Evolutionary conservation across 1,140 invertebrate genomes (phyloP), one percentile per base, ranked within the genome.

Genomic region (Dreissena rostriformis): DNA sequence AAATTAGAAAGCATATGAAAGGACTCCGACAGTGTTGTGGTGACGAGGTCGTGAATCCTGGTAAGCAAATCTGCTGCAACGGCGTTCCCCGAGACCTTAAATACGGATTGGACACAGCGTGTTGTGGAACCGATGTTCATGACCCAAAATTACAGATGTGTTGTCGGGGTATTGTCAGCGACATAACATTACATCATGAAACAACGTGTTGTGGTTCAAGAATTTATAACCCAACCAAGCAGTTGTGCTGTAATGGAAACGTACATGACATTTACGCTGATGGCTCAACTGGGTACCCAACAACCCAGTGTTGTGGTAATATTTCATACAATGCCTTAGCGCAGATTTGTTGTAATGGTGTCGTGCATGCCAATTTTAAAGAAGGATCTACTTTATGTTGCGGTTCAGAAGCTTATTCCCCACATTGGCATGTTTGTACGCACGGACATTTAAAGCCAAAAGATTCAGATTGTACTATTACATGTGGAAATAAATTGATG

Each of bases 161-260:
- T n/a, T 84, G 82, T 75, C 66, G 70, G 24, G 82, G 57, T 8
- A 78, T 51, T 28, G 4, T 84, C 0, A 71, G 71, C 28, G 53
- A 71, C 17, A 78, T 76, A 57, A 71, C 39, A 26, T 49, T 19
- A 5, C 12, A 19, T 7, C 39, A 55, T 14, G 74, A 84, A 12
- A 63, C 66, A 24, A 77, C 63, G 17, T 84, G 82, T 29, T 84
- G 82, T 49, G 73, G 24, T 14, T 55, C 24, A 15, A 22, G 8
- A 14, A 68, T 72, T 15, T 72, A 70, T 52, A 67, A 84, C 52
- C 65, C 63, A 22, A 28, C 29, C 11, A 84, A 66, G 22, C 12
- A 70, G 26, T 29, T 78, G 15, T 84, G 82, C 53, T 84, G 82
- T 51, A 74, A 84, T 26, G 82, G 82, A 51, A 77, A 57, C n/a